phyloP scores from a whole-genome alignment of 2,888 invertebrate genomes.

The Abrostola triplasia region DNA sequence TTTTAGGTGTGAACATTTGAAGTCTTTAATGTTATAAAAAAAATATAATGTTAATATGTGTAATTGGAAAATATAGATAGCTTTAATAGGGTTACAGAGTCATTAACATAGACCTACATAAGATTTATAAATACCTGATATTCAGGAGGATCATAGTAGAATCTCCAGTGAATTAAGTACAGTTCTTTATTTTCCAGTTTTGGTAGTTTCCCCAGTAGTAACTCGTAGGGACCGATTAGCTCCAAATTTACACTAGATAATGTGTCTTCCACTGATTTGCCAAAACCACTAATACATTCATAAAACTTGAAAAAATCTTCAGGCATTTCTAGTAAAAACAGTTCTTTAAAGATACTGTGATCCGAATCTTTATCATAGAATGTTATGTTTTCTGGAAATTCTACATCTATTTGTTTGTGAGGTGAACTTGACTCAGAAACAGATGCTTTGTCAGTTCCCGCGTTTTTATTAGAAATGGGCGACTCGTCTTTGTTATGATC shows the following conservation, averaged over 20 bases:
- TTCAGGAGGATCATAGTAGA: conserved; percentile 98
- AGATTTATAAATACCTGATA: conserved; percentile 89
- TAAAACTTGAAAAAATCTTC: conserved; percentile 96
- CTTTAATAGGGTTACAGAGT: background rate
- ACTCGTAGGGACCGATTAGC: conserved; percentile 96
- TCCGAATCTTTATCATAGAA: conserved; percentile 81
- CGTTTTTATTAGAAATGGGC: conserved; percentile 2
- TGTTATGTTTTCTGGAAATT: conserved; percentile 69
- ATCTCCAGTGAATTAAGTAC: conserved; percentile 95
- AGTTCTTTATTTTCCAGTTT: conserved; percentile 87
- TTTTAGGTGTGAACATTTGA: too few relatives aligned
- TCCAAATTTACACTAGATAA: conserved; percentile 90
- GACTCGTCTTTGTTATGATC: conserved; percentile 13
- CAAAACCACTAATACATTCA: conserved; percentile 90
- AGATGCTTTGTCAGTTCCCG: background rate
- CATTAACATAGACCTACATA: background rate
- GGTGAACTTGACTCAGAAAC: conserved; percentile 7
- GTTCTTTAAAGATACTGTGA: conserved; percentile 89
- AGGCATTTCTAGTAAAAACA: conserved; percentile 96
- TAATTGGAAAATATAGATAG: too few relatives aligned
- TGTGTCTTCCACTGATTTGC: conserved; percentile 88
- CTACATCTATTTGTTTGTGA: conserved; percentile 29
- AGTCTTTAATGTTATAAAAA: too few relatives aligned
- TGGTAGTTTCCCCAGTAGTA: conserved; percentile 90
- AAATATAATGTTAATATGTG: background rate